phyloP scores from a whole-genome alignment of 2,797 vertebrate species.

The Leptatherina wallacei region DNA sequence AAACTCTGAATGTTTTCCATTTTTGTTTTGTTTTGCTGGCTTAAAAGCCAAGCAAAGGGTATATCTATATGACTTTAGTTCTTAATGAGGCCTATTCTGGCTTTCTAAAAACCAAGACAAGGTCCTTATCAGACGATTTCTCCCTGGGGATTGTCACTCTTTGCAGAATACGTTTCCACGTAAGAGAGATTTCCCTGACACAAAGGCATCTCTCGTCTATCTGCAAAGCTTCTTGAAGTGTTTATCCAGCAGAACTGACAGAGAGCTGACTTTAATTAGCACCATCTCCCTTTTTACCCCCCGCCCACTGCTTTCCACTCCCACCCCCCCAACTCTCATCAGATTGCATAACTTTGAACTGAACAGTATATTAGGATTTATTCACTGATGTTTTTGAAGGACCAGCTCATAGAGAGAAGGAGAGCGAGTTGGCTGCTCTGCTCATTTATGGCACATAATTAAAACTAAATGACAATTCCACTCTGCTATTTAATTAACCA shows the following conservation, averaged over 20 bases:
- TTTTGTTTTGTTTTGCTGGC: conserved; percentile 1
- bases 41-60: conserved; percentile 59
- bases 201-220: conserved; percentile 82
- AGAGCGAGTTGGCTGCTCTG: conserved; percentile 63
- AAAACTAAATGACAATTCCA: conserved; percentile 84
- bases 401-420: conserved; percentile 71
- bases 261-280: conserved; percentile 85
- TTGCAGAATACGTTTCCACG: conserved; percentile 75
- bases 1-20: conserved; percentile 5
- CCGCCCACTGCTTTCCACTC: conserved; percentile 17
- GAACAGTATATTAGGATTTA: conserved; percentile 74
- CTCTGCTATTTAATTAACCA: conserved; percentile 83
- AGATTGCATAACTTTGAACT: conserved; percentile 80
- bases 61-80: conserved; percentile 71
- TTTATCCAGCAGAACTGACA: conserved; percentile 86
- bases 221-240: conserved; percentile 83
- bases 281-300: conserved; percentile 72
- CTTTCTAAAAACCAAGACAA: conserved; percentile 72
- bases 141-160: conserved; percentile 78
- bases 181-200: conserved; percentile 81
- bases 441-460: conserved; percentile 83
- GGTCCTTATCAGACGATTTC: conserved; percentile 75
- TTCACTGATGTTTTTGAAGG: conserved; percentile 79
- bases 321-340: conserved; percentile 44
- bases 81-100: conserved; percentile 76